Base-by-base conservation (phyloP, 1,140 invertebrate species). In the Nephila pilipes region DNA sequence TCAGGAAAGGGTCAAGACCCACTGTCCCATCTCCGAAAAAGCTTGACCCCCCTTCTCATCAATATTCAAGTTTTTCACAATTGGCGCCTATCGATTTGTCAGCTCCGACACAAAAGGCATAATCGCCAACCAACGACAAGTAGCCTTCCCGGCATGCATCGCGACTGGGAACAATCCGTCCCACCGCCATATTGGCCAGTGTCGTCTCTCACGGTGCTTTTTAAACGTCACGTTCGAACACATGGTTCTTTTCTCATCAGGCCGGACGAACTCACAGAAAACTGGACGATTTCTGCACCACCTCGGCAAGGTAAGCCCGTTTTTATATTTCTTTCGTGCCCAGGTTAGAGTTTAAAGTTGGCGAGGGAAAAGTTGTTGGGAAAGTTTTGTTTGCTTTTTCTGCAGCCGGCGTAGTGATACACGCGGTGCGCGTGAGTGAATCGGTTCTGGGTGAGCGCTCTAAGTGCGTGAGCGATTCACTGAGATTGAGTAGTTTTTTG, bases 41-140 rank as follows among this genome's bases (percentile, higher is more conserved):
- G 29, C 65, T 75, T 75, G 65, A 75, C 65, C 65, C 65, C 65
- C 65, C 38, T 46, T 55, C 60, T 92, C 60, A 92, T 92, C 90
- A 92, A 85, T 92, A 92, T 92, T 92, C 90, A 92, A 60, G 46
- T 85, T 85, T 90, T 79, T 89, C 75, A 20, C 89, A 90, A 90
- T 90, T 90, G 89, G 89, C 89, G 89, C 58, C n/a, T 92, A 92
- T 92, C 90, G 90, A 92, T 92, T 92, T 80, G 88, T 55, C 75
- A 12, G 36, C n/a, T 36, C 29, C 32, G 60, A 20, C 81, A 85
- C 75, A 91, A 83, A 92, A 92, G 58, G 60, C 58, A 85, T 92
- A 92, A 92, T 92, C 80, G 90, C 80, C 90, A 92, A 85, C 90
- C 90, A 92, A 92, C 90, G 90, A 92, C 80, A 46, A 63, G 32